Conservation (phyloP, 2,888 invertebrate species). For the Oscheius myriophilus region DNA sequence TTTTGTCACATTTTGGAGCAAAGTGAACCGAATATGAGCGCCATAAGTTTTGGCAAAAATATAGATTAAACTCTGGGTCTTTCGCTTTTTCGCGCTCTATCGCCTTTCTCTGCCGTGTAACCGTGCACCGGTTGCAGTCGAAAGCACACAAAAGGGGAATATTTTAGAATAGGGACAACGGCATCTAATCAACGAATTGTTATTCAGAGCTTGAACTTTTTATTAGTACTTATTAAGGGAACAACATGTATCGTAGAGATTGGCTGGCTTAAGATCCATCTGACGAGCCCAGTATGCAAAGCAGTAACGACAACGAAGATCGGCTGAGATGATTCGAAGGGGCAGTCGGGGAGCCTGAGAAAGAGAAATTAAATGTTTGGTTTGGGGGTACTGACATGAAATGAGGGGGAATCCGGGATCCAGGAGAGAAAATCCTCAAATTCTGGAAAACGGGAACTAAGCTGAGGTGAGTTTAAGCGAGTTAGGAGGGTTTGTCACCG, state of each 20-base stretch:
- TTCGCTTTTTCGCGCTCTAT: no score
- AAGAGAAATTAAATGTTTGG: not conserved
- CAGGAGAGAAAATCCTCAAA: no score
- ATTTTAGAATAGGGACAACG: no score
- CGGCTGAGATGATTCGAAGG: constrained; percentile 15
- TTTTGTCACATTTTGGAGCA: not conserved
- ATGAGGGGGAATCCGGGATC: no score
- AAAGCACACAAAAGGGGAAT: no score
- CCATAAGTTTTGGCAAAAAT: not conserved
- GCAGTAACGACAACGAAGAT: constrained; percentile 27
- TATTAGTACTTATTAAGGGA: constrained; percentile 11
- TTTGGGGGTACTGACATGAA: no score
- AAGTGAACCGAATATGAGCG: no score
- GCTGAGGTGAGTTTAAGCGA: not conserved
- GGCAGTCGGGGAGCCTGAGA: constrained; percentile 9
- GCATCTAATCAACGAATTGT: not conserved
- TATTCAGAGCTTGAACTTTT: not conserved
- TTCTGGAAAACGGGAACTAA: not conserved
- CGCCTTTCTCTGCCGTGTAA: no score
- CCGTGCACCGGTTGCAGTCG: no score
- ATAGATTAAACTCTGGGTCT: no score
- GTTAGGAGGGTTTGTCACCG: no score
- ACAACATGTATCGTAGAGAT: constrained; percentile 24
- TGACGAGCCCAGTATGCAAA: constrained; percentile 27
- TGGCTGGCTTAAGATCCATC: constrained; percentile 10